phyloP scores from a whole-genome alignment of 1,140 invertebrate genomes.

The Thaumetopoea pityocampa region DNA sequence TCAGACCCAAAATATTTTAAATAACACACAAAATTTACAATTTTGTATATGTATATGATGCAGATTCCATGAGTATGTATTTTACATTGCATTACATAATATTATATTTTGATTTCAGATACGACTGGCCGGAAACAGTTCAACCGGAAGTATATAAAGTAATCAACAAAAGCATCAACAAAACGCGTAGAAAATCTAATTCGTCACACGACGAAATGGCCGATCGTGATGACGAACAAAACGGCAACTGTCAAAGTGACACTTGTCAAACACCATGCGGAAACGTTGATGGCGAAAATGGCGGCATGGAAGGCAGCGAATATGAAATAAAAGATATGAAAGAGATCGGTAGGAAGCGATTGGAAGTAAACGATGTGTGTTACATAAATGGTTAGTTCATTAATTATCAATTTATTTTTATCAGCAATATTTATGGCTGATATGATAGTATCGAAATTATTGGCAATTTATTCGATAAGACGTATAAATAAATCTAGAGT shows the following conservation, averaged over 20 bases:
- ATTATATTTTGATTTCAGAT: no score
- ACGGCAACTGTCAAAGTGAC: slow-evolving; percentile 20
- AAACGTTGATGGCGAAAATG: slow-evolving; percentile 12
- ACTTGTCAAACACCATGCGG: slow-evolving; percentile 3
- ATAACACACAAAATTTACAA: no score
- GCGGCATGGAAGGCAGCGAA: slow-evolving; percentile 26
- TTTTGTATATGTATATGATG: no score
- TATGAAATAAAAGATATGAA: slow-evolving; percentile 69
- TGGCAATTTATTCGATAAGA: no score
- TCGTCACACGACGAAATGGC: slow-evolving; percentile 27
- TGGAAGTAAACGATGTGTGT: slow-evolving; percentile 87
- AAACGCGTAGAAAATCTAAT: slow-evolving; percentile 24
- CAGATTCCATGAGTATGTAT: no score
- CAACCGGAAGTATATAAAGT: slow-evolving; percentile 53
- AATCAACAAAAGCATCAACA: slow-evolving; percentile 31
- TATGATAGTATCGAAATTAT: no score
- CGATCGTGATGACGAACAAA: slow-evolving; percentile 20
- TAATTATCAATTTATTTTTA: slow-evolving; percentile 5
- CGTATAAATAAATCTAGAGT: no score
- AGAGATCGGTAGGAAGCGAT: slow-evolving; percentile 79
- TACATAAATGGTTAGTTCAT: slow-evolving; percentile 94
- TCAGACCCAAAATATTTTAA: no score
- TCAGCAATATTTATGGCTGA: background rate
- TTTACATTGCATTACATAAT: no score
- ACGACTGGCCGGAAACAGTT: slow-evolving; percentile 54